These are phyloP conservation scores for Labeo catla DNA, from an alignment of 2,113 vertebrate genomes.

Conservation along the genomic window DNA sequence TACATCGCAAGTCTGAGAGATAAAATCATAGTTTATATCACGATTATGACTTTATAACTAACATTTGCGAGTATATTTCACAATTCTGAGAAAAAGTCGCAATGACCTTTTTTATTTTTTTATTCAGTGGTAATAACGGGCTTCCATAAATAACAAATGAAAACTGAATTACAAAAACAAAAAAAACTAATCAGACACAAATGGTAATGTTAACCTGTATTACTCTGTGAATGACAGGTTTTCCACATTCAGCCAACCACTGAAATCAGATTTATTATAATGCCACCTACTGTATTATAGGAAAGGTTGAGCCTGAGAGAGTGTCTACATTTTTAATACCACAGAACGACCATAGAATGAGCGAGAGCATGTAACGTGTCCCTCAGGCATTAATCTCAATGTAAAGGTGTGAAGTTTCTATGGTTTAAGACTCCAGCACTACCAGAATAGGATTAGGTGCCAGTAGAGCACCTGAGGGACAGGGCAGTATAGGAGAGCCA, in stretches of 20 bases:
- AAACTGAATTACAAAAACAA: neutral
- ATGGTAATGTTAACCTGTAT: neutral
- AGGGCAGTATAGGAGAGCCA: conserved; percentile 24
- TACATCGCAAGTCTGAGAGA: too few species aligned
- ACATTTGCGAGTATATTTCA: too few species aligned
- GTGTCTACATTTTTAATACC: conserved; percentile 24
- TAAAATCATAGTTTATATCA: too few species aligned
- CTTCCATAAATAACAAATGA: neutral
- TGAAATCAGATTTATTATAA: neutral
- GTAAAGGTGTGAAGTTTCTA: conserved; percentile 40
- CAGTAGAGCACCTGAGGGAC: conserved; percentile 35
- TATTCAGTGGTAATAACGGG: too few species aligned
- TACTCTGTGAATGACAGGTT: neutral
- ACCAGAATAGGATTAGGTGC: conserved; percentile 4
- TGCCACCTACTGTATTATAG: neutral
- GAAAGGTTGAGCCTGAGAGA: neutral
- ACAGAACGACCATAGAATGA: conserved; percentile 11
- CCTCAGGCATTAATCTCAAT: conserved; percentile 40
- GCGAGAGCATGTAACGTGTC: neutral
- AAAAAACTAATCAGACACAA: neutral
- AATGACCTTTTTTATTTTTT: too few species aligned
- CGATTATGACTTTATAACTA: too few species aligned
- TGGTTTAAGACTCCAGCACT: conserved; percentile 7
- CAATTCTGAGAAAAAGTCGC: too few species aligned
- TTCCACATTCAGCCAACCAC: neutral